Percentiles rank a stretch among this genome's conserved stretches.
Evolutionary conservation across 2,797 vertebrate species (phyloP).

Genomic region (Enoplosus armatus): DNA sequence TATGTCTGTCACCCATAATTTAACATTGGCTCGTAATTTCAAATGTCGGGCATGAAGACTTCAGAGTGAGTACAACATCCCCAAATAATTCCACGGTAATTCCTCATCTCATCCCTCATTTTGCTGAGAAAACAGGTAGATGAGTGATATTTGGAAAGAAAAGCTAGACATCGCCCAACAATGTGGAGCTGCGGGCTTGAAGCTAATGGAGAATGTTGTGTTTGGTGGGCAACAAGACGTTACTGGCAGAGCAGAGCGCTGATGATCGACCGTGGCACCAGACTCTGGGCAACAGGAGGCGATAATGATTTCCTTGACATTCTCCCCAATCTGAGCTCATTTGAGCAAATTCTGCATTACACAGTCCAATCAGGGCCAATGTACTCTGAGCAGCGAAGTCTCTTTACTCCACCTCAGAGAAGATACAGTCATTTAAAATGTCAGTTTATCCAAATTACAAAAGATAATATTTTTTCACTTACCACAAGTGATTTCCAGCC

Average conservation of each 20-base stretch:
- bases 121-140: constrained; percentile 65
- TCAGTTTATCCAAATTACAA: not conserved
- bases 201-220: constrained; percentile 59
- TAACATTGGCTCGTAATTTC: constrained; percentile 38
- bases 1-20: constrained; percentile 63
- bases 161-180: constrained; percentile 10
- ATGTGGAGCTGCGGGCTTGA: constrained; percentile 28
- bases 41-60: constrained; percentile 48
- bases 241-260: constrained; percentile 38
- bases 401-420: not conserved
- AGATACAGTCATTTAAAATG: not conserved
- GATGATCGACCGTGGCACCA: constrained; percentile 60
- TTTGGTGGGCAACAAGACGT: constrained; percentile 54
- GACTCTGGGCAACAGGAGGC: constrained; percentile 52
- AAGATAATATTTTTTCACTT: not conserved
- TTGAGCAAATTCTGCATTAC: constrained; percentile 32
- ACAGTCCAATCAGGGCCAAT: constrained; percentile 22
- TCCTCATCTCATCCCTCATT: constrained; percentile 59
- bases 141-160: constrained; percentile 52
- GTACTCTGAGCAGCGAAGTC: not conserved
- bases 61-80: constrained; percentile 46
- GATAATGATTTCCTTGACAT: constrained; percentile 66
- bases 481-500: not conserved
- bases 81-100: constrained; percentile 64
- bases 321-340: constrained; percentile 51